Percentiles rank a stretch among this genome's conserved stretches.
Conservation (phyloP, 2,113 vertebrate genomes). For the Pedionomus torquatus region DNA sequence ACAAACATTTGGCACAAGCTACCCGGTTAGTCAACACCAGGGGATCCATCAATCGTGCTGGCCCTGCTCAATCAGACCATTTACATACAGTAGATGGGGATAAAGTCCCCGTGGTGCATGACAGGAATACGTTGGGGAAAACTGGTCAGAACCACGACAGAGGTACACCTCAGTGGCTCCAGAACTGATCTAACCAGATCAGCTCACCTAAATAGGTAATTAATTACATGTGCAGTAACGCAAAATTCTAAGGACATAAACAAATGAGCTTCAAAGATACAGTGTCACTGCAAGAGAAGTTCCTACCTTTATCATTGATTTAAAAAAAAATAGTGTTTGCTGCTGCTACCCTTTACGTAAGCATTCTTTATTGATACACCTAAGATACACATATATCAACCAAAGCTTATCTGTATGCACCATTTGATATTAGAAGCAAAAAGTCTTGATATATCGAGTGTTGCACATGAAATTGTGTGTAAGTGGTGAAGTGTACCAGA, state of each 20-base stretch:
- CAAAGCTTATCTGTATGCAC: neutral
- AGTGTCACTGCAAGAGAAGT: neutral
- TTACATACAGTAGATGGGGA: too few relatives aligned
- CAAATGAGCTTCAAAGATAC: neutral
- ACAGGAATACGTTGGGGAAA: too few relatives aligned
- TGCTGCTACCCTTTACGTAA: neutral
- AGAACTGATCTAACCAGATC: neutral
- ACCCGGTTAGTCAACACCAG: too few relatives aligned
- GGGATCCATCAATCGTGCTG: too few relatives aligned
- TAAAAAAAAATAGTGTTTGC: neutral
- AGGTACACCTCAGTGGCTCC: neutral
- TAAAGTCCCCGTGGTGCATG: too few relatives aligned
- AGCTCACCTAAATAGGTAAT: neutral
- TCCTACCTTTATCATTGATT: neutral
- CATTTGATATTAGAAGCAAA: neutral
- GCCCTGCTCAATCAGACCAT: too few relatives aligned
- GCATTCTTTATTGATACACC: neutral
- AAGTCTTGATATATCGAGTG: neutral
- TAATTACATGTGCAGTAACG: neutral
- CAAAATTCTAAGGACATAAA: neutral
- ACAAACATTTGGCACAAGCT: too few relatives aligned
- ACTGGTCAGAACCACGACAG: too few relatives aligned
- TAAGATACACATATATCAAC: neutral
- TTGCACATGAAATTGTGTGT: neutral
- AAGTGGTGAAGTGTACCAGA: neutral